Evolutionary conservation across 1,140 invertebrate genomes (phyloP), one percentile per base, ranked within the genome.

Genomic region (Sycophila sp.): DNA sequence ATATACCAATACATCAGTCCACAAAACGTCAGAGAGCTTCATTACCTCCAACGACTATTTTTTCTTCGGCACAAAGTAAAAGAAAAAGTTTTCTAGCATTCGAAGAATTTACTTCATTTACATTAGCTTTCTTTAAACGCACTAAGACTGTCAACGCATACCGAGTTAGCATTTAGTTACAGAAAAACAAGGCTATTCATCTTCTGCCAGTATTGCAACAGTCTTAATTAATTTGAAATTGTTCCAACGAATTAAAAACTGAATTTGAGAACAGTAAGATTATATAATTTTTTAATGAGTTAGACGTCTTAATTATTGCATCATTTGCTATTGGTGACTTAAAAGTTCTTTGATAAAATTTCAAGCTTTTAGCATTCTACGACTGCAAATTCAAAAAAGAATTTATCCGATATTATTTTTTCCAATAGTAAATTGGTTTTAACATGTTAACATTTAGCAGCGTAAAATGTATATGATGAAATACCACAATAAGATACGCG

Each of bases 1-100:
- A 47, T 51, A 56, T 64, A 70, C 68, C 59, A 70, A 64, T 70
- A 64, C 68, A 70, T 70, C 68, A 70, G 68, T 71, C 62, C 62
- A 65, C 55, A 59, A 49, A 71, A 66, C 22, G 53, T 66, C 53
- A 59, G 53, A 64, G 59, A 70, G 51, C 40, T 56, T 70, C 11
- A 47, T 28, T 64, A 47, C 22, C 55, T 56, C 69, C 17, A 63
- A 63, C 58, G 19, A 36, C 64, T 64, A 5, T 55, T 64, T 17
- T 64, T 8, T 63, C 64, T 64, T 64, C 24, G 47, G 60, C 62
- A 26, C 58, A 56, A 70, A 70, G 51, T 71, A 71, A 66, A 65
- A 65, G n/a, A 65, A 58, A 59, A 51, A 65, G 34, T 66, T 71
- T 8, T 65, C n/a, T 71, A 58, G 58, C 42, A 64, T 70, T 64